Evolutionary conservation across 1,140 invertebrate species (phyloP), one percentile per base, ranked within the genome.

Genomic region (Macrotrachela quadricornifera): DNA sequence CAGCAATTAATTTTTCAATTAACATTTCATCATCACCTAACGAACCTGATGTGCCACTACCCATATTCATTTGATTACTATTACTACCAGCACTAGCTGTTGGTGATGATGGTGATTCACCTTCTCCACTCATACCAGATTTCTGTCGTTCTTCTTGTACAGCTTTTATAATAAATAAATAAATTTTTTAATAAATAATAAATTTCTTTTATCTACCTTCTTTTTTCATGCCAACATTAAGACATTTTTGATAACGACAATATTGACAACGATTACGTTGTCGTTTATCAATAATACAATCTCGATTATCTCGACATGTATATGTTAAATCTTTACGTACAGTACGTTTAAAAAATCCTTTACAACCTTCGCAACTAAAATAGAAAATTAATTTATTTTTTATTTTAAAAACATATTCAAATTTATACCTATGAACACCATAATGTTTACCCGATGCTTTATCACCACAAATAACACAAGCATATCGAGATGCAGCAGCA

Each of bases 291-390:
- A 99, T 95, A 58, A 90, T 81, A 69, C 92, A 99, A 60, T 83
- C 82, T 62, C 83, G 80, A 59, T 95, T 88, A 71, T 96, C 94
- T 50, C 92, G 77, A 66, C 92, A 99, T 0, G 90, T 88, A 67
- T 99, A 99, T n/a, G 86, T 83, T 51, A 99, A 75, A 71, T 97
- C 88, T 73, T 96, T 96, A 42, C 91, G 76, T 10, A 97, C 90
- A 2, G 91, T 96, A 52, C 91, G 74, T 71, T 97, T 97, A 73
- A 97, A 96, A 70, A 97, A 97, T 21, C 91, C 91, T 74, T 99
- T 99, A 72, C 92, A 99, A n/a, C 75, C 75, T 62, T 77, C 76
- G 63, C 76, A 77, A 64, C 85, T 88, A 61, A 44, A 30, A 4
- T 3, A 44, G 9, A 2, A 2, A 15, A 44, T 4, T 4, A 18